These are phyloP conservation scores for Pangasianodon hypophthalmus DNA, from an alignment of 2,113 vertebrate species.

Conservation along the genomic window DNA sequence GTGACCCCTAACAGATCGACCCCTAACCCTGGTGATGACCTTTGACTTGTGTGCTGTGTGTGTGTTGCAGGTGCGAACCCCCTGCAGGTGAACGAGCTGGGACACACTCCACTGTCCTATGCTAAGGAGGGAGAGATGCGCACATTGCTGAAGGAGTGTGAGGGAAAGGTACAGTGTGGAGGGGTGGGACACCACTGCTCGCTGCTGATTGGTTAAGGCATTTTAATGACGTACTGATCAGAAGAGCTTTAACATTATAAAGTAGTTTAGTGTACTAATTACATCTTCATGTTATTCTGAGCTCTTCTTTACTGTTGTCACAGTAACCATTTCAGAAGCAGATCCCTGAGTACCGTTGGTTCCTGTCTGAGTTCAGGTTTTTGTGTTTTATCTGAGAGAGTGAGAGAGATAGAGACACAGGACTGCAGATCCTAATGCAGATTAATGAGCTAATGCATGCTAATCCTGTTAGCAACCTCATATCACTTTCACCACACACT, in stretches of 20 bases:
- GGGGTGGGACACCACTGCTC: not conserved
- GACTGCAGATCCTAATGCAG: constrained; percentile 6
- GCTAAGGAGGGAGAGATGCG: constrained; percentile 87
- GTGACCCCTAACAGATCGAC: constrained; percentile 32
- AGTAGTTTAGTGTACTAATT: not conserved
- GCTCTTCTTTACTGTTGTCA: not conserved
- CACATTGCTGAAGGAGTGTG: constrained; percentile 79
- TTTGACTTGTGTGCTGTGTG: constrained; percentile 67
- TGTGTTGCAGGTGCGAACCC: constrained; percentile 86
- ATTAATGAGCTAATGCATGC: constrained; percentile 11
- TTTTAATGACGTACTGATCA: not conserved
- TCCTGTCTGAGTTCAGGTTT: not conserved
- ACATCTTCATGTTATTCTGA: not conserved
- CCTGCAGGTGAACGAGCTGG: constrained; percentile 87
- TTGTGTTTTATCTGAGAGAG: not conserved
- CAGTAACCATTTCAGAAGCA: not conserved
- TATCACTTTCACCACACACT: not conserved
- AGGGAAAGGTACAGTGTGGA: constrained; percentile 78
- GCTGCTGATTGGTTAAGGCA: not conserved
- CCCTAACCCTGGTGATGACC: constrained; percentile 53
- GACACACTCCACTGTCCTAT: constrained; percentile 85
- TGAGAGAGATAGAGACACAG: no score
- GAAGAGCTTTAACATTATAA: not conserved
- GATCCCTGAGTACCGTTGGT: not conserved
- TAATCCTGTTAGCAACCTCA: constrained; percentile 27